These are phyloP conservation scores for Danio albolineatus DNA, from an alignment of 2,797 vertebrate genomes.

Conservation along the genomic window DNA sequence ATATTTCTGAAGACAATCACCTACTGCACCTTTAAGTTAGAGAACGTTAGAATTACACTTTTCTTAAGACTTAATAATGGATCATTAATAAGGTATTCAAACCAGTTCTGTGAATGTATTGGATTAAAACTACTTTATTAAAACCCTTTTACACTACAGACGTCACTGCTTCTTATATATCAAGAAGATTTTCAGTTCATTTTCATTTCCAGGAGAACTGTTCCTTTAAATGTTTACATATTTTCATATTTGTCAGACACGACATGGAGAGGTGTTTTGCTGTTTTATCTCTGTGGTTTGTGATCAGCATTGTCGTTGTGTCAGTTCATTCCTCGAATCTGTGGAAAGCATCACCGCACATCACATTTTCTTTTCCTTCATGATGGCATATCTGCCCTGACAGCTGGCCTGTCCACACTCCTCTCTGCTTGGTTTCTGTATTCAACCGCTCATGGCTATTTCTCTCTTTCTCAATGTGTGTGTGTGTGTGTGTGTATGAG, in stretches of 20 bases:
- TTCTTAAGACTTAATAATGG: not conserved
- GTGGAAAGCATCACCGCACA: not conserved
- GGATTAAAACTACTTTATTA: not conserved
- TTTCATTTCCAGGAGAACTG: not conserved
- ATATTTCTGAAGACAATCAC: too few relatives aligned
- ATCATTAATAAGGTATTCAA: not conserved
- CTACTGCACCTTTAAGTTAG: too few relatives aligned
- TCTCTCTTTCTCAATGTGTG: not conserved
- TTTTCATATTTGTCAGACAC: not conserved
- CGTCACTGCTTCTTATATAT: not conserved
- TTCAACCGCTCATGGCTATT: constrained; percentile 11
- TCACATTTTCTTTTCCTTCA: constrained; percentile 23
- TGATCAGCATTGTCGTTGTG: constrained; percentile 3
- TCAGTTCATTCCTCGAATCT: not conserved
- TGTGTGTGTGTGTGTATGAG: constrained; percentile 1
- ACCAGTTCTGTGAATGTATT: not conserved
- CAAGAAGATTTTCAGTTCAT: not conserved
- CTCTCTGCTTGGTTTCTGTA: constrained; percentile 33
- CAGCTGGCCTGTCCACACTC: constrained; percentile 52
- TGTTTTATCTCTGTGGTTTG: not conserved
- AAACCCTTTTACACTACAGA: not conserved
- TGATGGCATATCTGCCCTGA: constrained; percentile 44
- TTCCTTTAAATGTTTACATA: constrained; percentile 10
- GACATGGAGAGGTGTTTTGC: not conserved
- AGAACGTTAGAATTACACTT: too few relatives aligned